Evolutionary conservation across 1,140 invertebrate genomes (phyloP).

Genomic region (Physella acuta): DNA sequence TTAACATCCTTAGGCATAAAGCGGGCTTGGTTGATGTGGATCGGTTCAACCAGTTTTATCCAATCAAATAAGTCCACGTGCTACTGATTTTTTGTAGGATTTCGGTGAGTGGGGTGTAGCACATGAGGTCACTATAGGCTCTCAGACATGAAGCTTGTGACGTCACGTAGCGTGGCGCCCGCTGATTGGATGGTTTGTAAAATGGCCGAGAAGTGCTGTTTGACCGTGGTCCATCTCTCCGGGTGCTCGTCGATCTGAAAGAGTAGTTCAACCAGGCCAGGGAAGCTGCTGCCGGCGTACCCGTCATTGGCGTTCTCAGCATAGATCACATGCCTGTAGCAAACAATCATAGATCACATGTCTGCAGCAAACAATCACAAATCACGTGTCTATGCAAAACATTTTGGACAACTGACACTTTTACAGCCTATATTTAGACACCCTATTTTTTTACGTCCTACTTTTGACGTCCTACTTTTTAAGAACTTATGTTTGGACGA

Average conservation of each 20-base stretch:
- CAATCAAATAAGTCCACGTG: too few species aligned
- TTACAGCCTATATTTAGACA: too few species aligned
- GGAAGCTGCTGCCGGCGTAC: slow-evolving; percentile 59
- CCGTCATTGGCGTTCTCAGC: slow-evolving; percentile 56
- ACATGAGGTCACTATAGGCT: too few species aligned
- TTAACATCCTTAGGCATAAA: too few species aligned
- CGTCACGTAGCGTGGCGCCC: slow-evolving; percentile 43
- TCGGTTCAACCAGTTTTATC: too few species aligned
- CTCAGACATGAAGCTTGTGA: slow-evolving; percentile 38
- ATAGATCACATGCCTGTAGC: slow-evolving; percentile 58
- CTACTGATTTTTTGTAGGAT: too few species aligned
- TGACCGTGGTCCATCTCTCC: slow-evolving; percentile 41
- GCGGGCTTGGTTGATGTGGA: too few species aligned
- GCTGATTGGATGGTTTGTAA: slow-evolving; percentile 46
- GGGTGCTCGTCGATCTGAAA: slow-evolving; percentile 44
- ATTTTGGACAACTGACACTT: too few species aligned
- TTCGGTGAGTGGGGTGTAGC: too few species aligned
- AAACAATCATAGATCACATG: slow-evolving; percentile 53
- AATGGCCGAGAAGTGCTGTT: slow-evolving; percentile 48
- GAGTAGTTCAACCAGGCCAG: slow-evolving; percentile 58
- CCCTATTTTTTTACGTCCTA: too few species aligned
- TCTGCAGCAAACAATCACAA: slow-evolving; percentile 46
- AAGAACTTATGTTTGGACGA: too few species aligned
- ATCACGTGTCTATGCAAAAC: slow-evolving; percentile 56
- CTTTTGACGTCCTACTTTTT: too few species aligned